phyloP scores from a whole-genome alignment of 2,888 invertebrate species.

The Eumerus sabulonum region DNA sequence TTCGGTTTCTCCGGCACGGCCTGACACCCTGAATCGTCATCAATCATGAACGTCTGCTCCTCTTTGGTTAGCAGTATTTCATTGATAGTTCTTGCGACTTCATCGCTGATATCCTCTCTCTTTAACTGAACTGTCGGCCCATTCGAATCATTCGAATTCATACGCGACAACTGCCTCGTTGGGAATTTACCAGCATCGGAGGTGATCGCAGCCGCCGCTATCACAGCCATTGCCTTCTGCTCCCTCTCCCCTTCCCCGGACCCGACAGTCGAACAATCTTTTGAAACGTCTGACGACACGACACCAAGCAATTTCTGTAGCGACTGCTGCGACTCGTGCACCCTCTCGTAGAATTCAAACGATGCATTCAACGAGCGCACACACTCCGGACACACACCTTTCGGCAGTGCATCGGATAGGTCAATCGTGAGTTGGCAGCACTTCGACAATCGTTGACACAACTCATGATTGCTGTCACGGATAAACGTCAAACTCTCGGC shows the following conservation, averaged over 20 bases:
- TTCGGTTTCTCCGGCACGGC: not conserved
- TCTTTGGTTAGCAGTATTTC: slow-evolving; percentile 25
- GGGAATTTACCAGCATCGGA: too few relatives aligned
- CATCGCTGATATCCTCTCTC: not conserved
- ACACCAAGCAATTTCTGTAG: slow-evolving; percentile 62
- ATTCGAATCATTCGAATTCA: not conserved
- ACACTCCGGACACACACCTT: slow-evolving; percentile 72
- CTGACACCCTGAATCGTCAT: not conserved
- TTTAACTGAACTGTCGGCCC: not conserved
- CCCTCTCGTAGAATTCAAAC: slow-evolving; percentile 71
- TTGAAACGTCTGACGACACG: not conserved
- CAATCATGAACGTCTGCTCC: slow-evolving; percentile 5
- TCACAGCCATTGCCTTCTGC: slow-evolving; percentile 8
- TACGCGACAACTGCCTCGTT: too few relatives aligned
- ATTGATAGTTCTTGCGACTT: not conserved
- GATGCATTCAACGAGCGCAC: slow-evolving; percentile 69
- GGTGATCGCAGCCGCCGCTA: slow-evolving; percentile 21
- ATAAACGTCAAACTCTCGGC: slow-evolving; percentile 67
- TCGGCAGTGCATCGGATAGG: slow-evolving; percentile 70
- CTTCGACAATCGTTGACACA: slow-evolving; percentile 69
- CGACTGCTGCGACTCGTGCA: slow-evolving; percentile 73
- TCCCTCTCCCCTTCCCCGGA: slow-evolving; percentile 3
- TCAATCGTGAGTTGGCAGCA: slow-evolving; percentile 71
- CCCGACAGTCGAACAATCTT: slow-evolving; percentile 1
- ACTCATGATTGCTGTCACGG: slow-evolving; percentile 67